phyloP scores from a whole-genome alignment of 2,113 vertebrate genomes.

The Zosterops pallidus region DNA sequence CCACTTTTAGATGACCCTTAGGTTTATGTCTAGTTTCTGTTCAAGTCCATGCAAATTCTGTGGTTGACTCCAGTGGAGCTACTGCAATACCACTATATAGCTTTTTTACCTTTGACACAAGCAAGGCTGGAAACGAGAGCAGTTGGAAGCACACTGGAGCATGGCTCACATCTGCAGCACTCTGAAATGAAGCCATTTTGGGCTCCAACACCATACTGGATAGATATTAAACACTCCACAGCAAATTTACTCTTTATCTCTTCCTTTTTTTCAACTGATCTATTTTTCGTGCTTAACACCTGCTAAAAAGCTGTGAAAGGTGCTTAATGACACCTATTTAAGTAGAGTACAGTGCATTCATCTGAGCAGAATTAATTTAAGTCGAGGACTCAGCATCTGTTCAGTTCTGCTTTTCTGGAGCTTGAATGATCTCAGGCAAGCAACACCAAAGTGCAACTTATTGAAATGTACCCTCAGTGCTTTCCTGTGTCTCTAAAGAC shows the following conservation, averaged over 20 bases:
- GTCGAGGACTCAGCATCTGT: slow-evolving; percentile 46
- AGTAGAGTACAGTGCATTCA: slow-evolving; percentile 38
- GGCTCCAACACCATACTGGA: neutral
- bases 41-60: neutral
- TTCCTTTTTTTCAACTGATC: slow-evolving; percentile 11
- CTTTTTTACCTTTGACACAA: neutral
- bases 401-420: slow-evolving; percentile 12
- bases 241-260: slow-evolving; percentile 22
- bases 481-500: neutral
- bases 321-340: slow-evolving; percentile 59
- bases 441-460: neutral
- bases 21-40: neutral
- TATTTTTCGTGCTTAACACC: slow-evolving; percentile 27
- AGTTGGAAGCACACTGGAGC: neutral
- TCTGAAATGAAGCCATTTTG: neutral
- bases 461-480: neutral
- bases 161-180: neutral
- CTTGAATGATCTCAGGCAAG: neutral
- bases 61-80: neutral
- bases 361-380: slow-evolving; percentile 59
- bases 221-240: neutral
- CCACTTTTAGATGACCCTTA: neutral
- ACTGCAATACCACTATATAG: neutral
- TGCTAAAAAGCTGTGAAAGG: slow-evolving; percentile 53
- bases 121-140: neutral